Conservation (phyloP, 2,797 vertebrate genomes). For the Peromyscus melanophrys region DNA sequence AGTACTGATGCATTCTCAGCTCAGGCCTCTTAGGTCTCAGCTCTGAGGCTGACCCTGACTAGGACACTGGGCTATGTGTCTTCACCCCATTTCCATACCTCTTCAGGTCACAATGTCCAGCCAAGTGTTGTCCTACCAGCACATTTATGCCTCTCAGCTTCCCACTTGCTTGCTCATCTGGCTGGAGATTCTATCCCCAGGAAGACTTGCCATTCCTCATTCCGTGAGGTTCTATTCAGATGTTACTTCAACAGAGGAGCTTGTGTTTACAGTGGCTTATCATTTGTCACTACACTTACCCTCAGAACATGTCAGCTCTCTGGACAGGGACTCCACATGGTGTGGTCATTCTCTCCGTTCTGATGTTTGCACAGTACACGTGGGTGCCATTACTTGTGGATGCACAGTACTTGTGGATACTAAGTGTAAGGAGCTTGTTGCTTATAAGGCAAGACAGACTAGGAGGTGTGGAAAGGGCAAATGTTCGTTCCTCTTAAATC, state of each 20-base stretch:
- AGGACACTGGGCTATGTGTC: neutral
- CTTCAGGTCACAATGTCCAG: fast-evolving
- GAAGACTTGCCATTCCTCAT: neutral
- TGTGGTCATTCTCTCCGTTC: neutral
- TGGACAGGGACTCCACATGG: fast-evolving
- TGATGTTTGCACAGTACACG: neutral
- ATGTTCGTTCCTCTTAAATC: neutral
- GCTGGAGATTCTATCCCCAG: neutral
- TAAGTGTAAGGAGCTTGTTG: neutral
- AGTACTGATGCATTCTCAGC: neutral
- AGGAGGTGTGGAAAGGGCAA: neutral
- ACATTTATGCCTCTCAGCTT: neutral
- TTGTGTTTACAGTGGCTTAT: neutral
- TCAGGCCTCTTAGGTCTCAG: neutral
- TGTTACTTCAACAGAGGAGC: neutral
- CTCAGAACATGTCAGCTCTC: neutral
- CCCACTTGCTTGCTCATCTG: neutral
- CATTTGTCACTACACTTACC: neutral
- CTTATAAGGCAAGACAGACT: neutral
- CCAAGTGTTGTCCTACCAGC: neutral
- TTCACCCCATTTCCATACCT: fast-evolving
- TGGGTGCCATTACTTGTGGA: neutral
- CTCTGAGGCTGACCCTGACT: neutral
- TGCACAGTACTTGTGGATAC: neutral
- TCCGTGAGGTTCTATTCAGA: neutral